A percentile compares a stretch with the other conserved stretches of the same genome.
These are phyloP conservation scores for Poeciliopsis turrubarensis DNA, from an alignment of 2,113 vertebrate genomes.

Conservation along the genomic window DNA sequence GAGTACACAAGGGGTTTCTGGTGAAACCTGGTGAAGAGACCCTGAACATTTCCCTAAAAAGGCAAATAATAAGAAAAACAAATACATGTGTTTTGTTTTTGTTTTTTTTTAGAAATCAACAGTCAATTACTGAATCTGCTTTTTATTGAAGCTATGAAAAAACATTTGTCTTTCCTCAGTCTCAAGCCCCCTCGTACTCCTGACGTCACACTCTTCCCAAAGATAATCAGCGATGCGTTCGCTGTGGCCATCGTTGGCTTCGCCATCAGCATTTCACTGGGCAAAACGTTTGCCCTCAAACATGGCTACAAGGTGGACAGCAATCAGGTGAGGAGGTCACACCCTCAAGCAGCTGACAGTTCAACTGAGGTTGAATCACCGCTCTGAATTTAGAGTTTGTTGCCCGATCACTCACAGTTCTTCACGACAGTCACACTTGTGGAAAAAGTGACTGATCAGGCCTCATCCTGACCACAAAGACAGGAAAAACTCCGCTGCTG, in stretches of 20 bases:
- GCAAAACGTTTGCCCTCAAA: conserved; percentile 92
- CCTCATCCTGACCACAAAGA: not conserved
- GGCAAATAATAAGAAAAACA: not conserved
- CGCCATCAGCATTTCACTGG: conserved; percentile 90
- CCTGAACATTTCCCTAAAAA: not conserved
- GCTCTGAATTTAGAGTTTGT: conserved; percentile 25
- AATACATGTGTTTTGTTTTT: too few relatives aligned
- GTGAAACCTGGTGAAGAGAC: conserved; percentile 4
- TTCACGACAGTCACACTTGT: conserved; percentile 3
- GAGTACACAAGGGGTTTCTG: not conserved
- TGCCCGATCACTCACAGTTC: not conserved
- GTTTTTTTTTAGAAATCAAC: not conserved
- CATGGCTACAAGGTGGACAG: conserved; percentile 94
- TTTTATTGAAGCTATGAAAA: not conserved
- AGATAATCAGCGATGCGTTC: conserved; percentile 85
- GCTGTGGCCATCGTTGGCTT: conserved; percentile 90
- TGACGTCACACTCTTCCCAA: conserved; percentile 69
- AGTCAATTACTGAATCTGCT: not conserved
- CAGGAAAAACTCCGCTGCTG: not conserved
- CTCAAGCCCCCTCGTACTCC: conserved; percentile 82
- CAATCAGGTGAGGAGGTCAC: conserved; percentile 86
- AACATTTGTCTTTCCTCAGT: conserved; percentile 66
- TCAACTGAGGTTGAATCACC: conserved; percentile 3
- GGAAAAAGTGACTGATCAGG: conserved; percentile 10
- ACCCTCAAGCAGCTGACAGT: not conserved